Base-by-base conservation (phyloP, 2,888 invertebrate genomes). In the Loripinus fragilis region DNA sequence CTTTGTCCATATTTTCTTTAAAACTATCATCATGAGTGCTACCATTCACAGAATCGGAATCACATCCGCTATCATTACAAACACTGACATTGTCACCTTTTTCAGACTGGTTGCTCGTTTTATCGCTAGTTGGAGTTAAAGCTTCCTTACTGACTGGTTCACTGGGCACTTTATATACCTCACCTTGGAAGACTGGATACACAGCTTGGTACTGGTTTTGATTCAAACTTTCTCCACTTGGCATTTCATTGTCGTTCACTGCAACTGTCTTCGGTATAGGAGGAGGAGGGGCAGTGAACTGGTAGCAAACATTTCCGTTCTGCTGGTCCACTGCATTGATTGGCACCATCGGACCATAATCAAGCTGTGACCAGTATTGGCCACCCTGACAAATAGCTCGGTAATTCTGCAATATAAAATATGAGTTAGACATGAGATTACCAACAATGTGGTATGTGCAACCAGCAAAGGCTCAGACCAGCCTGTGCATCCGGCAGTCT, bases 51-150 rank as follows among this genome's bases (percentile, higher is more conserved):
- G 81, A 81, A 35, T 87, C 85, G 2, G 86, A 83, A 65, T 86
- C 87, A 80, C 89, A 89, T n/a, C 88, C 89, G 60, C 88, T 87
- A 76, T 88, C 88, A 74, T 74, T 76, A 55, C 77, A 72, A 30
- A 65, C 64, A 48, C 48, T 64, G n/a, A 48, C n/a, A 42, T 71
- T 30, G 48, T 72, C 50, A 1, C 64, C 65, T 41, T 71, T 68
- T 8, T 38, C 55, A 42, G 41, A 41, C 60, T 60, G 30, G 60
- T 60, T 60, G 60, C 60, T 33, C 33, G 12, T 33, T 23, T 52
- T 67, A 25, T 30, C 67, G 28, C 38, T 38, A 8, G 38, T 23
- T 25, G 67, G 42, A 25, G 41, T 41, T 25, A 67, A 28, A 41
- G 8, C 17, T 3, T 3, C 45, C 25, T 25, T 67, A 25, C 28